phyloP scores from a whole-genome alignment of 2,888 invertebrate genomes.

The Watsonalla cultraria region DNA sequence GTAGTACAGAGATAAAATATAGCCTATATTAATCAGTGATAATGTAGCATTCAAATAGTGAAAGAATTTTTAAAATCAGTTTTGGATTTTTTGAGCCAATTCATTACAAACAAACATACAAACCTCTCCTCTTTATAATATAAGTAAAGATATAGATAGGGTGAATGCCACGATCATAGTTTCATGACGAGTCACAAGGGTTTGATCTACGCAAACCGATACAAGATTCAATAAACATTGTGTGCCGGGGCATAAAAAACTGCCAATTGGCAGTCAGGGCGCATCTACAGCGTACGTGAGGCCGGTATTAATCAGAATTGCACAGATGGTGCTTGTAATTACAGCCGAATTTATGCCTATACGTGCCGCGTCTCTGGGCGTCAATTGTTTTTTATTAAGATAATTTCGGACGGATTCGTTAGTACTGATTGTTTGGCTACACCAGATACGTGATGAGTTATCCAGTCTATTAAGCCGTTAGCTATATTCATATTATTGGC shows the following conservation, averaged over 20 bases:
- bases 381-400: background rate
- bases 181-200: conserved; percentile 33
- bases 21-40: too few species aligned
- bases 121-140: too few species aligned
- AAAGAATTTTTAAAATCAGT: too few species aligned
- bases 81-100: too few species aligned
- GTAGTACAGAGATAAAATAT: too few species aligned
- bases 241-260: conserved; percentile 66
- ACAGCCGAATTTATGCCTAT: conserved; percentile 37
- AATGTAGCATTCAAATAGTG: too few species aligned
- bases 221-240: conserved; percentile 71
- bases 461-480: too few species aligned
- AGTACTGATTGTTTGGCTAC: background rate
- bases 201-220: conserved; percentile 58
- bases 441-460: too few species aligned
- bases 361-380: conserved; percentile 16
- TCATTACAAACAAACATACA: too few species aligned
- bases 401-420: background rate
- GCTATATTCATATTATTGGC: too few species aligned
- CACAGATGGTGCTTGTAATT: conserved; percentile 41
- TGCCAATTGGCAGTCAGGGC: conserved; percentile 54
- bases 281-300: conserved; percentile 57
- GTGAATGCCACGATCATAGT: conserved; percentile 15
- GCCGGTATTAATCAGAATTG: conserved; percentile 42
- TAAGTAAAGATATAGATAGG: too few species aligned